phyloP scores from a whole-genome alignment of 2,888 invertebrate genomes.

The Synanthedon andrenaeformis region DNA sequence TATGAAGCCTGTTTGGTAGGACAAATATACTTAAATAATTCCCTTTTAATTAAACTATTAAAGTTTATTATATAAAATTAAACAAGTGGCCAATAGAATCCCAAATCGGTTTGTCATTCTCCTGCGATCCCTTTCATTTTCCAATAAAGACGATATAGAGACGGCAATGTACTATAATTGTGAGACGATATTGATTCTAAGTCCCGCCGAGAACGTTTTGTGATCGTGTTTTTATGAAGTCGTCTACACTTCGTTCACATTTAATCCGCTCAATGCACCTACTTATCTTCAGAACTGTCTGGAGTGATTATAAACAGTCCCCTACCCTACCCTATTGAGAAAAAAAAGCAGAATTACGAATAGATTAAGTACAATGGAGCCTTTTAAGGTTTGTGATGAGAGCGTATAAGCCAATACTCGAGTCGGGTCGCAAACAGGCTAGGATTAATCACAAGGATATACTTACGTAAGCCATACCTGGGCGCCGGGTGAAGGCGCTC shows the following conservation, averaged over 20 bases:
- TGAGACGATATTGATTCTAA: neutral
- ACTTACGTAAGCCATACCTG: slow-evolving; percentile 43
- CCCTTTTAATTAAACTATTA: no score
- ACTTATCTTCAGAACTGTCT: neutral
- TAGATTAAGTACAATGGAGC: no score
- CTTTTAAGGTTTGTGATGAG: slow-evolving; percentile 27
- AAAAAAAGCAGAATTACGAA: no score
- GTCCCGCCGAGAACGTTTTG: neutral
- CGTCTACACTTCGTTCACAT: neutral
- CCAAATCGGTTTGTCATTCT: no score
- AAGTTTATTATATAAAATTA: no score
- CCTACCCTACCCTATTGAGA: no score
- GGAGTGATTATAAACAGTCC: no score
- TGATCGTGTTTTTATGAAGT: neutral
- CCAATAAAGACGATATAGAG: neutral
- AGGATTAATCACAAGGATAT: slow-evolving; percentile 56
- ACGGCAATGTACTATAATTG: neutral
- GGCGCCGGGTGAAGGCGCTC: slow-evolving; percentile 31
- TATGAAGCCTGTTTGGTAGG: no score
- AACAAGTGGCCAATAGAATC: no score
- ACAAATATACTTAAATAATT: no score
- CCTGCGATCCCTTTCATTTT: neutral
- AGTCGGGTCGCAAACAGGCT: slow-evolving; percentile 36
- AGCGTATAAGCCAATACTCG: slow-evolving; percentile 35
- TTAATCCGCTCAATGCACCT: neutral